phyloP scores from a whole-genome alignment of 2,888 invertebrate genomes.

The Calameuta filiformis region DNA sequence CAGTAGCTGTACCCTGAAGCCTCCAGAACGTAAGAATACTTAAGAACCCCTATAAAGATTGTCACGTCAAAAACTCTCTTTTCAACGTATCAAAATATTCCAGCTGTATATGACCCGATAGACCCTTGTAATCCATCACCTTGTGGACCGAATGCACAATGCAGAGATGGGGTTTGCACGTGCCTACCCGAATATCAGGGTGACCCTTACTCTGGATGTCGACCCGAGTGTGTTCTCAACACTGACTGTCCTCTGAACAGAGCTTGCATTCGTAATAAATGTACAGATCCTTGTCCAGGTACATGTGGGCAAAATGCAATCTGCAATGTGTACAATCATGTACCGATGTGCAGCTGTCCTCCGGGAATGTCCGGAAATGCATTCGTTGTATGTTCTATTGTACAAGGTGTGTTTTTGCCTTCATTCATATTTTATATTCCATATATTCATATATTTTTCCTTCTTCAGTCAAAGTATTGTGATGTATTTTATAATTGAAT shows the following conservation, averaged over 20 bases:
- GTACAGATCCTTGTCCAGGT: conserved; percentile 68
- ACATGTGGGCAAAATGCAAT: conserved; percentile 69
- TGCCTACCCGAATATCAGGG: conserved; percentile 63
- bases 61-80: neutral
- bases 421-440: conserved; percentile 36
- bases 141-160: conserved; percentile 75
- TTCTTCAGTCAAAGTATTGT: neutral
- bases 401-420: conserved; percentile 13
- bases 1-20: conserved; percentile 47
- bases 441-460: neutral
- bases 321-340: conserved; percentile 69
- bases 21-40: conserved; percentile 64
- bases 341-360: conserved; percentile 68
- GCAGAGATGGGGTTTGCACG: conserved; percentile 61
- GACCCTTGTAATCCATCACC: conserved; percentile 53
- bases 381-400: conserved; percentile 13
- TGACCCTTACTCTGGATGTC: conserved; percentile 61
- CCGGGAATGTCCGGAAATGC: conserved; percentile 62
- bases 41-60: neutral
- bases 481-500: neutral
- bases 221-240: conserved; percentile 66
- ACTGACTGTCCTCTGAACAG: conserved; percentile 64
- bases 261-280: conserved; percentile 67
- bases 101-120: neutral
- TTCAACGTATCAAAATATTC: neutral